phyloP scores from a whole-genome alignment of 1,140 invertebrate species.

The Anoplolepis gracilipes region DNA sequence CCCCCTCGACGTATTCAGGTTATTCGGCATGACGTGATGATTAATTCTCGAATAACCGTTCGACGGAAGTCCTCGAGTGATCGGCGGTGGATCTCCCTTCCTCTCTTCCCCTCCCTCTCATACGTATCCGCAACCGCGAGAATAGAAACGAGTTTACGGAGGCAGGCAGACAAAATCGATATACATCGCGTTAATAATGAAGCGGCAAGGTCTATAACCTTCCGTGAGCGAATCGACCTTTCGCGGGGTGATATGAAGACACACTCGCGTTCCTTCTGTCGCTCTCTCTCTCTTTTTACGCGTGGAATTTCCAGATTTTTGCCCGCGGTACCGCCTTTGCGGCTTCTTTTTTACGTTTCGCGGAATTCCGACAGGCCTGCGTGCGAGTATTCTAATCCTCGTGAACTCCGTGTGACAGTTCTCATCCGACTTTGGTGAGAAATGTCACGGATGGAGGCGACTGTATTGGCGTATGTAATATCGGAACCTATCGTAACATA shows the following conservation, averaged over 20 bases:
- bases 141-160: conserved; percentile 77
- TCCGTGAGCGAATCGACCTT: conserved; percentile 60
- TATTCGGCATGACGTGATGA: neutral
- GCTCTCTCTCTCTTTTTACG: neutral
- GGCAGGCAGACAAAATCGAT: conserved; percentile 80
- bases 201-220: conserved; percentile 80
- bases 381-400: neutral
- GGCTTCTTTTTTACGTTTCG: neutral
- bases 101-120: neutral
- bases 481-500: no score
- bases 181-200: conserved; percentile 79
- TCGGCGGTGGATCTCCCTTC: neutral
- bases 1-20: no score
- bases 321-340: neutral
- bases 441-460: conserved; percentile 29
- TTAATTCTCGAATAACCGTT: conserved; percentile 27
- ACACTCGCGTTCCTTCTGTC: conserved; percentile 22
- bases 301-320: neutral
- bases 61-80: neutral
- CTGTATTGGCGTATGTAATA: neutral
- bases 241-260: conserved; percentile 59
- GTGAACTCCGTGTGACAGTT: neutral
- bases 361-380: no score
- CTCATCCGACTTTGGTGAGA: neutral
- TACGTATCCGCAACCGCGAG: conserved; percentile 50